Conservation (phyloP, 2,797 vertebrate species). For the Erpetoichthys calabaricus region DNA sequence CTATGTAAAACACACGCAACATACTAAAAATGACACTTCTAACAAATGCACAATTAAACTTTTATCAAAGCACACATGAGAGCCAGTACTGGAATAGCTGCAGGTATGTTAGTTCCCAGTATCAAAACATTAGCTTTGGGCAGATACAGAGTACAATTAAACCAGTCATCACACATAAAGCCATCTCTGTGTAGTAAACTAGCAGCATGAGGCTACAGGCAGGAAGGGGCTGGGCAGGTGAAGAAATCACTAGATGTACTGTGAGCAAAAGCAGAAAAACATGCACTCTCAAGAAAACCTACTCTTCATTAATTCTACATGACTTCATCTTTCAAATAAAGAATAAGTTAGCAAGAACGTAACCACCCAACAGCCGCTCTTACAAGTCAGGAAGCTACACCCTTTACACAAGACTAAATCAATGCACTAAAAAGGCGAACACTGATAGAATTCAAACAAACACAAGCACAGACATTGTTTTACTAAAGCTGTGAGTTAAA, state of each 20-base stretch:
- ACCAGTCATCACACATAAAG: too few relatives aligned
- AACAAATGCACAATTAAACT: too few relatives aligned
- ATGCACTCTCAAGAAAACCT: not conserved
- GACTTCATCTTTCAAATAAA: constrained; percentile 19
- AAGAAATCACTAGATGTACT: not conserved
- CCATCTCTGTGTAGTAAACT: not conserved
- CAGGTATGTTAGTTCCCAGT: too few relatives aligned
- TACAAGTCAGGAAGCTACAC: constrained; percentile 34
- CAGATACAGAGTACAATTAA: too few relatives aligned
- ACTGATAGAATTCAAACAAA: too few relatives aligned
- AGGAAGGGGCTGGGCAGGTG: constrained; percentile 11
- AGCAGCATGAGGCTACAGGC: constrained; percentile 3
- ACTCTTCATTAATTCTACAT: constrained; percentile 14
- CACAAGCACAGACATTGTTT: too few relatives aligned
- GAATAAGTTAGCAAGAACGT: constrained; percentile 29
- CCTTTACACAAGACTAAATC: constrained; percentile 18
- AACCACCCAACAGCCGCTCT: constrained; percentile 19
- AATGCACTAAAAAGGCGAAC: constrained; percentile 10
- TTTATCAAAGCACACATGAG: too few relatives aligned
- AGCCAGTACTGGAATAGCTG: too few relatives aligned
- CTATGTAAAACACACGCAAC: too few relatives aligned
- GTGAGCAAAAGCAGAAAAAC: not conserved
- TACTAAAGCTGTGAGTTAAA: too few relatives aligned
- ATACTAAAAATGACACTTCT: too few relatives aligned
- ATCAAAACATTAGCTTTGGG: too few relatives aligned